Evolutionary conservation across 2,113 vertebrate genomes (phyloP), one percentile per base, ranked within the genome.

Genomic region (Pedionomus torquatus): DNA sequence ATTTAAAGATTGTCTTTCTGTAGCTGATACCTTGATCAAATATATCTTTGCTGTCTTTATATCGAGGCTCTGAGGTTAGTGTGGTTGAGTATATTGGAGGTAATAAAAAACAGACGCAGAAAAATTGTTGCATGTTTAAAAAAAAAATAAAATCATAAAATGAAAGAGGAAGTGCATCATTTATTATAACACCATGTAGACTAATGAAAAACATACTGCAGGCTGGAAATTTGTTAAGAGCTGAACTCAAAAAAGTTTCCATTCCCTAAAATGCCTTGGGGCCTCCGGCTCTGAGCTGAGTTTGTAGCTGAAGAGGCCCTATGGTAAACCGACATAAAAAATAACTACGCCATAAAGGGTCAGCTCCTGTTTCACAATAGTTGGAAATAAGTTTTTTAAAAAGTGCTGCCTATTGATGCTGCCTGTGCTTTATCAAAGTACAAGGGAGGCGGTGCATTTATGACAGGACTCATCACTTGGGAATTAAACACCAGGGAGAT

Each of bases 141-240:
- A 46, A 46, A 46, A 46, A 9, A 46, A 20, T 41, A 87, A 91
- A 89, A 96, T 58, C 68, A 71, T 91, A 87, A 95, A 96, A 92
- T 86, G 87, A 75, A 95, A 91, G 88, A 92, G 96, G 94, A 97
- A 96, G 95, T 95, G 94, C 95, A 93, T 97, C 95, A 97, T 95
- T 93, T 89, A 85, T 96, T 96, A 83, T 95, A 96, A 95, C 90
- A 92, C 93, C 86, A 68, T 94, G 89, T 90, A 89, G 94, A 65
- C 92, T 97, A 95, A 96, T 96, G 93, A 96, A 96, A 97, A 97
- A 68, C 95, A 95, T 93, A 90, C 87, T 85, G 78, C 79, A 75
- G 69, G 85, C 96, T 97, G 97, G 95, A 96, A 92, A 95, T 97
- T 90, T 96, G 91, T 95, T 87, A 88, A 94, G 83, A 96, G 63